Evolutionary conservation across 64 coral and sea anemone genomes (phyloP).

Genomic region (Pachyseris speciosa): DNA sequence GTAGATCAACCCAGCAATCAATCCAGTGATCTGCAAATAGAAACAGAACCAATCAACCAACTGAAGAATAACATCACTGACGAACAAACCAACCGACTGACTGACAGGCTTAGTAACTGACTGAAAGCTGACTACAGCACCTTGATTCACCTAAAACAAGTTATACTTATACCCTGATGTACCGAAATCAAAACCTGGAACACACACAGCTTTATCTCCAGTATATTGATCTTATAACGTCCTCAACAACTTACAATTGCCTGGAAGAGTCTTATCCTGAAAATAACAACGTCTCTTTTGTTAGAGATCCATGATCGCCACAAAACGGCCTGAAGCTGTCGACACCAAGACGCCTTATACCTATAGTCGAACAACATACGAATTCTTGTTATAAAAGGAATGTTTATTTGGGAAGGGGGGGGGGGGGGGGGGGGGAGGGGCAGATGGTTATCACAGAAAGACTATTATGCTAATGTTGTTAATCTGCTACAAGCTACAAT

Average conservation of each 20-base stretch:
- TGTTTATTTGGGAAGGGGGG: too few relatives aligned
- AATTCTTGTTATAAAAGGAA: neutral
- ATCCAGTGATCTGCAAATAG: constrained; percentile 60
- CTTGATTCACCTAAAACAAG: too few relatives aligned
- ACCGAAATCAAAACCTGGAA: too few relatives aligned
- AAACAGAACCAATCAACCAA: neutral
- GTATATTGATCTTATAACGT: neutral
- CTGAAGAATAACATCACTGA: neutral
- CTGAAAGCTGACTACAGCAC: too few relatives aligned
- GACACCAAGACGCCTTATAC: constrained; percentile 82
- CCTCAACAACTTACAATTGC: constrained; percentile 47
- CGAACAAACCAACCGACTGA: too few relatives aligned
- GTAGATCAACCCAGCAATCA: constrained; percentile 87
- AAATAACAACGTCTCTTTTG: constrained; percentile 54
- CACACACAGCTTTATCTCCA: too few relatives aligned
- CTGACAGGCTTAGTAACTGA: too few relatives aligned
- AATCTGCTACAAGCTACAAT: too few relatives aligned
- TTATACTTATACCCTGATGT: too few relatives aligned
- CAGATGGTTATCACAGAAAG: too few relatives aligned
- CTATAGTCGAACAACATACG: neutral
- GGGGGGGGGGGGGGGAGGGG: too few relatives aligned
- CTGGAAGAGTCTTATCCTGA: constrained; percentile 65
- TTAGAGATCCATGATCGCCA: constrained; percentile 80
- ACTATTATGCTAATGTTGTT: too few relatives aligned
- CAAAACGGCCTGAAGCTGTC: constrained; percentile 64